These are phyloP conservation scores for Morbakka virulenta DNA, from an alignment of 30 jellyfish, hydroid and myxozoan genomes.

Conservation along the genomic window DNA sequence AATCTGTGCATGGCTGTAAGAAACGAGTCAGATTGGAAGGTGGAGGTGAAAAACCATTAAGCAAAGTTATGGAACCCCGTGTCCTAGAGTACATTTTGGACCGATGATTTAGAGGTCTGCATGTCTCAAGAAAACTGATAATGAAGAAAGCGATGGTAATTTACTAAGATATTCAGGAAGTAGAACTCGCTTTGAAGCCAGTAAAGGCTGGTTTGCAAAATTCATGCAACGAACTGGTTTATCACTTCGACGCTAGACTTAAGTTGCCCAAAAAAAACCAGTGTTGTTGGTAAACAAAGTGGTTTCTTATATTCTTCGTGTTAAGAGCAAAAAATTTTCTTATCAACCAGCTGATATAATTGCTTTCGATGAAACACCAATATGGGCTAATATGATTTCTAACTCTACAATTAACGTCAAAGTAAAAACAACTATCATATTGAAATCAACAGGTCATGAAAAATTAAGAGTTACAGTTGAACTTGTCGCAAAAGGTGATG, in stretches of 20 bases:
- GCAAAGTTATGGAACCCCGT: constrained; percentile 18
- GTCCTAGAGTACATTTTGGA: constrained; percentile 33
- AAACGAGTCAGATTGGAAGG: constrained; percentile 16
- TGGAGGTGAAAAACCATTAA: constrained; percentile 24
- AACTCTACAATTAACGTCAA: not conserved
- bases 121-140: constrained; percentile 20
- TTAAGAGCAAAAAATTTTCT: no score
- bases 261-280: not conserved
- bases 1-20: constrained; percentile 1
- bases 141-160: constrained; percentile 32
- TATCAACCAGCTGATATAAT: no score
- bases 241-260: not conserved
- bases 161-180: constrained; percentile 14
- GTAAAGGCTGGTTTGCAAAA: constrained; percentile 4
- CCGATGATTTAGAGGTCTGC: constrained; percentile 36
- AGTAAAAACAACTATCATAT: not conserved
- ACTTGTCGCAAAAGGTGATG: no score
- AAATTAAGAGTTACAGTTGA: not conserved
- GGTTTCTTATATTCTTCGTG: not conserved
- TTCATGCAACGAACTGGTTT: constrained; percentile 1
- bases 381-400: not conserved
- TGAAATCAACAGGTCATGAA: constrained; percentile 10
- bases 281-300: not conserved
- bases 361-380: no score
- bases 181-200: constrained; percentile 7